Base-by-base conservation (phyloP, 2,888 invertebrate species). In the Stomorhina lunata region DNA sequence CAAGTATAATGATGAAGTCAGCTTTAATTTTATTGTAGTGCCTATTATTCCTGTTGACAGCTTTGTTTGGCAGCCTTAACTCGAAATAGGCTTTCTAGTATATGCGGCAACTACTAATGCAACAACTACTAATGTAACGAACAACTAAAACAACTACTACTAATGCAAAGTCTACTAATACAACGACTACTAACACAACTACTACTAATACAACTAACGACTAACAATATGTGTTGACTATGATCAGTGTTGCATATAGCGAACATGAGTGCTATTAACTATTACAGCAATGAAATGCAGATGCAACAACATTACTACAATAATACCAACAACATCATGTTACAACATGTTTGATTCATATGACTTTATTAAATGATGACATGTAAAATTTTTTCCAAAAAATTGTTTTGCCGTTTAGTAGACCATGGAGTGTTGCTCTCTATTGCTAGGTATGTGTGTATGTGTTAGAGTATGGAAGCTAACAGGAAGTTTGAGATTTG, bases 331-430 rank as follows among this genome's bases (percentile, higher is more conserved):
- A 68, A 55, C 73, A 73, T 37, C 22, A 55, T 57, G 53, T 27
- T 61, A 43, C 65, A 65, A 63, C 68, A 63, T 73, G 73, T 48
- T 81, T 66, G 48, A 37, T 61, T 72, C 45, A 43, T 66, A 69
- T 69, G 73, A 57, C 68, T 72, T 55, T 57, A 81, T 77, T 73
- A 71, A 55, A 72, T 63, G 61, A 81, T 69, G 78, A 73, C 73
- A 78, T 69, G 68, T 63, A 43, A 34, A 69, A 48, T 71, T 71
- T 65, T 29, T n/a, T n/a, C n/a, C n/a, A n/a, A n/a, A n/a, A n/a
- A n/a, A n/a, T n/a, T n/a, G n/a, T n/a, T n/a, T n/a, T n/a, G n/a
- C n/a, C n/a, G n/a, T n/a, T n/a, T n/a, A n/a, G n/a, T n/a, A n/a
- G n/a, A n/a, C n/a, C 50, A 32, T 34, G 57, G 59, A 40, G 2